Percentiles rank a stretch among this genome's conserved stretches.
phyloP scores from a whole-genome alignment of 2,888 invertebrate genomes.

The Alviniconcha strummeri region DNA sequence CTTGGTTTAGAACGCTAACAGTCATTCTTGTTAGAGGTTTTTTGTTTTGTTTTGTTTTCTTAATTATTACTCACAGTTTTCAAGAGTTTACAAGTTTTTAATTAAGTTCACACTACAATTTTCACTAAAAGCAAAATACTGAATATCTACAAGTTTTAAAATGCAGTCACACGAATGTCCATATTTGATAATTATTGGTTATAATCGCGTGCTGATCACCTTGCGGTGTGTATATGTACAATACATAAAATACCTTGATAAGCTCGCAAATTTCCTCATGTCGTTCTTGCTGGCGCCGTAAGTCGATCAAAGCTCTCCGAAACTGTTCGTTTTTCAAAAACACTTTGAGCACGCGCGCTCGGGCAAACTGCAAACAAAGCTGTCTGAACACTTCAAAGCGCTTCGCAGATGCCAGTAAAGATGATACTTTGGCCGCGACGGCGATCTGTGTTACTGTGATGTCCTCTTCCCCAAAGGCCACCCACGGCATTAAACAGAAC shows the following conservation, averaged over 20 bases:
- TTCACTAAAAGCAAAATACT: too few relatives aligned
- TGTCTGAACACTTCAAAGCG: slow-evolving; percentile 23
- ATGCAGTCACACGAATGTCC: too few relatives aligned
- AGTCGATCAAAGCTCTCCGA: slow-evolving; percentile 33
- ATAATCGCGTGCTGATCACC: too few relatives aligned
- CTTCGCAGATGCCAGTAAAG: slow-evolving; percentile 8
- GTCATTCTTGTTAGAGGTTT: too few relatives aligned
- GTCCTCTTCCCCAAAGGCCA: not conserved
- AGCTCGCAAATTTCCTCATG: slow-evolving; percentile 36
- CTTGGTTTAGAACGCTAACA: too few relatives aligned
- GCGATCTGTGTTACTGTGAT: not conserved
- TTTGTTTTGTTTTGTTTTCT: too few relatives aligned
- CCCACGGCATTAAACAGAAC: slow-evolving; percentile 10
- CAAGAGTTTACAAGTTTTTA: too few relatives aligned
- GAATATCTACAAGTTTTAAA: too few relatives aligned
- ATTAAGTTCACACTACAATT: too few relatives aligned
- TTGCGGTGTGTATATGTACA: too few relatives aligned
- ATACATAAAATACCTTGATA: slow-evolving; percentile 26
- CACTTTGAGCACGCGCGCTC: slow-evolving; percentile 1
- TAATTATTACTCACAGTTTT: too few relatives aligned
- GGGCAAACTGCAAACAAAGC: slow-evolving; percentile 24
- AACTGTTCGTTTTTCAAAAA: slow-evolving; percentile 36
- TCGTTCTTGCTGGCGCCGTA: slow-evolving; percentile 30
- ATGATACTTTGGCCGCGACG: slow-evolving; percentile 3
- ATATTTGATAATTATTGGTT: too few relatives aligned